phyloP scores from a whole-genome alignment of 2,888 invertebrate genomes.

The Xanthia icteritia region DNA sequence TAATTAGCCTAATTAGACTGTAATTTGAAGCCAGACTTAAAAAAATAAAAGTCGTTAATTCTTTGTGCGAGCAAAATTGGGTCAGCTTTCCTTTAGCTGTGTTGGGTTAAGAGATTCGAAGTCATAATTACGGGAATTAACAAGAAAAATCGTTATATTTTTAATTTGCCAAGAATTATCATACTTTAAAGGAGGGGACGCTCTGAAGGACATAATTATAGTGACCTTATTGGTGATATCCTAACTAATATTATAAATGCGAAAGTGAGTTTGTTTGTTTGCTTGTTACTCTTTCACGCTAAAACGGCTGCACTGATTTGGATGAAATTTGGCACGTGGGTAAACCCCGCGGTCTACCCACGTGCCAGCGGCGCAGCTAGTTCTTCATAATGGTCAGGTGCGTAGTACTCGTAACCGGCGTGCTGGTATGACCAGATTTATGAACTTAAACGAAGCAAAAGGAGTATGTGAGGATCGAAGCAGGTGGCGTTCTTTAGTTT shows the following conservation, averaged over 20 bases:
- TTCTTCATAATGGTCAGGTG: not conserved
- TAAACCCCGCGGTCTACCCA: too few relatives aligned
- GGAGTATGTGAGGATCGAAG: not conserved
- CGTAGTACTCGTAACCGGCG: not conserved
- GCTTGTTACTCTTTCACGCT: too few relatives aligned
- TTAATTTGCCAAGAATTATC: not conserved
- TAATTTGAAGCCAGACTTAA: constrained; percentile 24
- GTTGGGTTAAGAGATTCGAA: not conserved
- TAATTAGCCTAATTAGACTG: constrained; percentile 45
- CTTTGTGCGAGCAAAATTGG: constrained; percentile 26
- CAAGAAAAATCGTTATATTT: not conserved
- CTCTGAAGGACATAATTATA: not conserved
- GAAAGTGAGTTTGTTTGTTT: too few relatives aligned
- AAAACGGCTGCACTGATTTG: too few relatives aligned
- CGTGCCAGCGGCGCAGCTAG: too few relatives aligned
- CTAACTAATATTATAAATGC: too few relatives aligned
- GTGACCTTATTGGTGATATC: not conserved
- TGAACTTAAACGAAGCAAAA: not conserved
- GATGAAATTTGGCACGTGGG: too few relatives aligned
- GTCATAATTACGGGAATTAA: constrained; percentile 9
- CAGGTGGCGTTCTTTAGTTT: not conserved
- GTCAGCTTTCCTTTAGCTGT: constrained; percentile 27
- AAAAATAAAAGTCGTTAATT: constrained; percentile 31
- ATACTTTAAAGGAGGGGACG: not conserved
- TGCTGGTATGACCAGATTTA: not conserved